These are phyloP conservation scores for Cheilosia scutellata DNA, from an alignment of 2,888 invertebrate genomes.

Conservation along the genomic window DNA sequence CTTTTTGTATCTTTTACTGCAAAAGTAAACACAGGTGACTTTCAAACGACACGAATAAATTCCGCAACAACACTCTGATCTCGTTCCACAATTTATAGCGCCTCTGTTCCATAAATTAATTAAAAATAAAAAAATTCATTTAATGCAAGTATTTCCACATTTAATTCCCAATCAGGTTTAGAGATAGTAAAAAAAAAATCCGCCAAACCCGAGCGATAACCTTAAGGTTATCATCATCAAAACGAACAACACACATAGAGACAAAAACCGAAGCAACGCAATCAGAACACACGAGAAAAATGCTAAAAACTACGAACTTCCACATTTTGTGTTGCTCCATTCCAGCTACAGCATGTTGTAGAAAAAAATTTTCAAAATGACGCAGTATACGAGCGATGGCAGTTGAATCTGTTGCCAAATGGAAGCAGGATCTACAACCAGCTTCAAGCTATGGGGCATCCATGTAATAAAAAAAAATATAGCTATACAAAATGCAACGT, in stretches of 20 bases:
- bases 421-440: slow-evolving; percentile 37
- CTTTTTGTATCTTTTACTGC: not conserved
- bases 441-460: slow-evolving; percentile 64
- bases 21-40: slow-evolving; percentile 16
- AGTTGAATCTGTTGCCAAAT: slow-evolving; percentile 63
- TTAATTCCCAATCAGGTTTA: slow-evolving; percentile 14
- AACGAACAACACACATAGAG: slow-evolving; percentile 3
- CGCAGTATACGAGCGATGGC: slow-evolving; percentile 54
- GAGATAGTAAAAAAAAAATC: slow-evolving; percentile 27
- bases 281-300: slow-evolving; percentile 19
- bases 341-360: not conserved
- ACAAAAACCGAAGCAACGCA: slow-evolving; percentile 15
- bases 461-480: slow-evolving; percentile 45
- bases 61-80: not conserved
- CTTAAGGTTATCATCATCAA: slow-evolving; percentile 49
- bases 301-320: slow-evolving; percentile 48
- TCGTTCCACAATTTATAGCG: not conserved
- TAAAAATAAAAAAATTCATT: not conserved
- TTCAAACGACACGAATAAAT: slow-evolving; percentile 9
- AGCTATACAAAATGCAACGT: slow-evolving; percentile 9
- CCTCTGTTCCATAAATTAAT: not conserved
- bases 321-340: slow-evolving; percentile 25
- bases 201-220: slow-evolving; percentile 47
- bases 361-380: slow-evolving; percentile 48
- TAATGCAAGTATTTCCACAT: not conserved